Evolutionary conservation across 1,140 invertebrate species (phyloP), one percentile per base, ranked within the genome.

Genomic region (Drosophila leontia): DNA sequence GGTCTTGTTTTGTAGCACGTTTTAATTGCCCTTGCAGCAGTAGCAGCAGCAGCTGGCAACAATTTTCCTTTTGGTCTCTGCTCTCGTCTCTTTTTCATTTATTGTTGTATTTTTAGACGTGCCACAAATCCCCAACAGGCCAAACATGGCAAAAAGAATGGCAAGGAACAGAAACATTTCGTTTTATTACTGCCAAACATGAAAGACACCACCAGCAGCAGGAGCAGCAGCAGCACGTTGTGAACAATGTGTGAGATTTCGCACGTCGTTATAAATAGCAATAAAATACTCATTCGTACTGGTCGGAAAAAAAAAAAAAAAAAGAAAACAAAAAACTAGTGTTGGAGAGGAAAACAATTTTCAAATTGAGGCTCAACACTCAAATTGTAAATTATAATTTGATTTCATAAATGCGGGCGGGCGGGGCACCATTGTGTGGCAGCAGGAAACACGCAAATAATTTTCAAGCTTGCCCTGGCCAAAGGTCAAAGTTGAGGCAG

Each of bases 191-290:
- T 80, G 71, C 41, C 55, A 77, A 84, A 84, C 77, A 83, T 74
- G 71, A 82, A 76, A 69, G 80, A 78, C 69, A 78, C 45, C 26
- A 34, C 29, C 50, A 55, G 32, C 42, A 44, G 42, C 42, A 44
- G 47, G 7, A 17, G 9, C 29, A 17, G 9, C 29, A 37, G 17
- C n/a, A 17, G 26, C 26, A 37, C 35, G 50, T 62, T 58, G 62
- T 65, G 60, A 81, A 90, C 74, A 84, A 81, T 78, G 84, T 84
- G 81, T 84, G 80, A 88, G 86, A 90, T 78, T 88, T 88, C 85
- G 72, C 85, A 88, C 84, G 81, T 90, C 87, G 61, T 81, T 72
- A 88, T 80, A 88, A 80, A 84, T 72, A 79, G 80, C 80, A 69
- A 87, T 86, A 87, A 87, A 86, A 77, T 59, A 62, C 44, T 26